Percentiles rank a stretch among this genome's conserved stretches.
Evolutionary conservation across 2,888 invertebrate species (phyloP).

Genomic region (Hyppa rectilinea): DNA sequence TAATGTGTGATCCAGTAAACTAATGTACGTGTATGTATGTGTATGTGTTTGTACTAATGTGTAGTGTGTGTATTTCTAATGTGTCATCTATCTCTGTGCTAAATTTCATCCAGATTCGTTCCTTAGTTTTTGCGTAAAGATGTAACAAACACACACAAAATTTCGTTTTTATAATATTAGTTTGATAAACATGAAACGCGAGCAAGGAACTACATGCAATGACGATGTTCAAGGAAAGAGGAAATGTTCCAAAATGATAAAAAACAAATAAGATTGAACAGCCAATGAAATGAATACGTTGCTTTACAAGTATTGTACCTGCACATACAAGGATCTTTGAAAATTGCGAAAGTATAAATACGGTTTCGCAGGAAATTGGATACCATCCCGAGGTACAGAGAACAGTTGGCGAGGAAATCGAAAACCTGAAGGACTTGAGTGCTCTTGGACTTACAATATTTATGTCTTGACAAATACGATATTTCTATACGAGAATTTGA

Average conservation of each 20-base stretch:
- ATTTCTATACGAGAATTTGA: not conserved
- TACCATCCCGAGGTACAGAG: slow-evolving; percentile 71
- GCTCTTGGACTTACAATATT: slow-evolving; percentile 32
- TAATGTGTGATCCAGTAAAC: no score
- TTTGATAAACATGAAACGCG: no score
- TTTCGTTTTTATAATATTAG: no score
- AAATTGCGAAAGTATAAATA: slow-evolving; percentile 76
- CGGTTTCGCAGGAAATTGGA: slow-evolving; percentile 79
- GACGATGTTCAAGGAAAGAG: no score
- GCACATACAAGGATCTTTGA: slow-evolving; percentile 47
- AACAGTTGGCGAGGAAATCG: slow-evolving; percentile 77
- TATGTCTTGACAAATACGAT: slow-evolving; percentile 36
- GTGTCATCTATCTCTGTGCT: no score
- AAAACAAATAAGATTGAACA: slow-evolving; percentile 9
- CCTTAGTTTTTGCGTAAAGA: no score
- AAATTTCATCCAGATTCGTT: no score
- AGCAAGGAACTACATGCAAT: no score
- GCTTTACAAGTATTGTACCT: slow-evolving; percentile 39
- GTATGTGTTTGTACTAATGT: no score
- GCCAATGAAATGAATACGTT: slow-evolving; percentile 42
- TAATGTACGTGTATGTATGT: no score
- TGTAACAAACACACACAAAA: no score
- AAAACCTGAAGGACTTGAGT: slow-evolving; percentile 64
- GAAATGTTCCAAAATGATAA: slow-evolving; percentile 23
- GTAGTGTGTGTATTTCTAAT: no score